These are phyloP conservation scores for Eretmochelys imbricata DNA, from an alignment of 2,113 vertebrate species.

Conservation along the genomic window DNA sequence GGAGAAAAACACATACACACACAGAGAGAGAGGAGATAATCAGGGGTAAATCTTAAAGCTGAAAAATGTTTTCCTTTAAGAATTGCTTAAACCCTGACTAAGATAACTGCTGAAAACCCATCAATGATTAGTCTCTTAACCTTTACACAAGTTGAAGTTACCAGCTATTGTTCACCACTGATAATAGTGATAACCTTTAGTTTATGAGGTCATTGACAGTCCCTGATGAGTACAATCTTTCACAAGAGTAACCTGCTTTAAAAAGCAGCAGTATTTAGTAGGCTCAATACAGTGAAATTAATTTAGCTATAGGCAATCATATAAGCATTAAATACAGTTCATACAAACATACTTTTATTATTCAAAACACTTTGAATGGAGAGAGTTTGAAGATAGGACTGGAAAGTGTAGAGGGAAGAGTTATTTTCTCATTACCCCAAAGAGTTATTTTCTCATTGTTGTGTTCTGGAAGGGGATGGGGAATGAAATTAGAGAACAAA, in stretches of 20 bases:
- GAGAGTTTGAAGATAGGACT: background rate
- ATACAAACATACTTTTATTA: background rate
- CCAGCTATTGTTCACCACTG: slow-evolving; percentile 30
- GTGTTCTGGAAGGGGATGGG: background rate
- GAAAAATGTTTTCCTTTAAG: slow-evolving; percentile 29
- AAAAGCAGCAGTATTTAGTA: slow-evolving; percentile 39
- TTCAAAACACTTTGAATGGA: slow-evolving; percentile 30
- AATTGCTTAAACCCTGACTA: slow-evolving; percentile 26
- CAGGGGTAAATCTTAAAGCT: slow-evolving; percentile 11
- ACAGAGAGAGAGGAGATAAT: background rate
- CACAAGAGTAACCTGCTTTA: slow-evolving; percentile 32
- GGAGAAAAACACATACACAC: fast-evolving
- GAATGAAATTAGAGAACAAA: background rate
- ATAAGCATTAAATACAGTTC: slow-evolving; percentile 1
- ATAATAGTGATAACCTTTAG: slow-evolving; percentile 70
- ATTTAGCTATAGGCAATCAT: slow-evolving; percentile 47
- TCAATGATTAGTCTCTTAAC: slow-evolving; percentile 67
- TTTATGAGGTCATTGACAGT: slow-evolving; percentile 63
- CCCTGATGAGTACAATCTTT: slow-evolving; percentile 29
- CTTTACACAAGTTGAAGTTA: slow-evolving; percentile 61
- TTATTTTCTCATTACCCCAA: background rate
- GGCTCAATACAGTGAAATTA: slow-evolving; percentile 35
- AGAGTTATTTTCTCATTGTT: background rate
- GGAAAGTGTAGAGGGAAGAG: background rate
- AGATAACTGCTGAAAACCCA: slow-evolving; percentile 52